These are phyloP conservation scores for Drosophila ustulata DNA, from an alignment of 2,888 invertebrate genomes.

Conservation along the genomic window DNA sequence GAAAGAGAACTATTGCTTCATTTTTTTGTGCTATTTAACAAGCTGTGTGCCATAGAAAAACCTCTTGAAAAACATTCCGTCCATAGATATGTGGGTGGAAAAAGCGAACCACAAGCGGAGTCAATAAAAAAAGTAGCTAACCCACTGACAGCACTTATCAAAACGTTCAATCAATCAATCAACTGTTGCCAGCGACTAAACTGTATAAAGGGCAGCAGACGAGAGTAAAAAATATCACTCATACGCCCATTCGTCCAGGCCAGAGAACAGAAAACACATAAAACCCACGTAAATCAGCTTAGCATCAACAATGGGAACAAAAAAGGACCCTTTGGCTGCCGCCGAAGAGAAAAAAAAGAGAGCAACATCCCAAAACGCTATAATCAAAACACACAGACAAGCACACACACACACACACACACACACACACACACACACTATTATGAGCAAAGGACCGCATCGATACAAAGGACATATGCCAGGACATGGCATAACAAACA, in stretches of 20 bases:
- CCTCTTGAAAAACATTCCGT: not conserved
- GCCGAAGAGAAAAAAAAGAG: conserved; percentile 43
- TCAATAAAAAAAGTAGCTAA: conserved; percentile 62
- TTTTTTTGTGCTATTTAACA: conserved; percentile 21
- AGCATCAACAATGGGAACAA: conserved; percentile 40
- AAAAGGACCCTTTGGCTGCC: conserved; percentile 9
- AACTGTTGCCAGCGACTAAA: conserved; percentile 76
- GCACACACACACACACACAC: conserved; percentile 26
- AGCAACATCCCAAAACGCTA: conserved; percentile 45
- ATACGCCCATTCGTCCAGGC: conserved; percentile 62
- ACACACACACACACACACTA: conserved; percentile 16
- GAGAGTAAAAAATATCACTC: conserved; percentile 58
- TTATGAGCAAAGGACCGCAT: conserved; percentile 45
- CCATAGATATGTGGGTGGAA: conserved; percentile 5
- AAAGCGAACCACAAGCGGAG: conserved; percentile 35
- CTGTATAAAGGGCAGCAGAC: conserved; percentile 56
- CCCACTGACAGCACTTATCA: conserved; percentile 76
- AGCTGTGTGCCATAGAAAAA: not conserved
- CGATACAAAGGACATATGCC: conserved; percentile 74
- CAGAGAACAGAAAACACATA: conserved; percentile 36
- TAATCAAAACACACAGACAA: conserved; percentile 57
- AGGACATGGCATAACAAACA: conserved; percentile 52
- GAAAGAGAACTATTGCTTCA: conserved; percentile 20
- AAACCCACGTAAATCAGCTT: conserved; percentile 65
- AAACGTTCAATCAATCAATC: conserved; percentile 77